Evolutionary conservation across 2,888 invertebrate genomes (phyloP).

Genomic region (Cerastis rubricosa): DNA sequence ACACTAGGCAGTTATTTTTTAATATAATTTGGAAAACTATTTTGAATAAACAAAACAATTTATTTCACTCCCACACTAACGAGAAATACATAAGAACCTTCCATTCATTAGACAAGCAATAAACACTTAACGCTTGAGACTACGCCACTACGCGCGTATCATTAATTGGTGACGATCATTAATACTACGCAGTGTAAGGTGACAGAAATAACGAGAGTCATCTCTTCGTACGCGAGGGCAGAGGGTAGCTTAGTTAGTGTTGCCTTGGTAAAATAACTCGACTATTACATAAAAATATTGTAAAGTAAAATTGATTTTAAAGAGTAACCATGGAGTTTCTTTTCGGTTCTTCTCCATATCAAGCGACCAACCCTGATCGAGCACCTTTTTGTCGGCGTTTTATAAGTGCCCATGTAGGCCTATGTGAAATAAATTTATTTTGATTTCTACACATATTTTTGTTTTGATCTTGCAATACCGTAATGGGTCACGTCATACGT

Average conservation of each 20-base stretch:
- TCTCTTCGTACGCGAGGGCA: constrained; percentile 6
- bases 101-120: constrained; percentile 22
- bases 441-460: too few species aligned
- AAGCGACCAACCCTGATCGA: too few species aligned
- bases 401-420: too few species aligned
- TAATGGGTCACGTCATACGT: not conserved
- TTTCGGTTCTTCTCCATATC: too few species aligned
- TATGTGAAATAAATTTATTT: too few species aligned
- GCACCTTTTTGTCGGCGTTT: too few species aligned
- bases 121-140: constrained; percentile 14
- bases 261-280: constrained; percentile 12
- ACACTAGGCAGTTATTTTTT: too few species aligned
- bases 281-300: too few species aligned
- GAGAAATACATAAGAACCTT: not conserved
- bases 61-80: constrained; percentile 2
- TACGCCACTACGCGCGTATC: constrained; percentile 8
- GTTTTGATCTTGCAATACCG: not conserved
- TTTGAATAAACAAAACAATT: not conserved
- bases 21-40: not conserved
- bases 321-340: too few species aligned
- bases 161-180: constrained; percentile 47
- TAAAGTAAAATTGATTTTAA: too few species aligned
- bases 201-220: constrained; percentile 52
- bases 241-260: constrained; percentile 24
- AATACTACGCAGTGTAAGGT: constrained; percentile 42